Base-by-base conservation (phyloP, 2,888 invertebrate species). In the Eulithis testata region DNA sequence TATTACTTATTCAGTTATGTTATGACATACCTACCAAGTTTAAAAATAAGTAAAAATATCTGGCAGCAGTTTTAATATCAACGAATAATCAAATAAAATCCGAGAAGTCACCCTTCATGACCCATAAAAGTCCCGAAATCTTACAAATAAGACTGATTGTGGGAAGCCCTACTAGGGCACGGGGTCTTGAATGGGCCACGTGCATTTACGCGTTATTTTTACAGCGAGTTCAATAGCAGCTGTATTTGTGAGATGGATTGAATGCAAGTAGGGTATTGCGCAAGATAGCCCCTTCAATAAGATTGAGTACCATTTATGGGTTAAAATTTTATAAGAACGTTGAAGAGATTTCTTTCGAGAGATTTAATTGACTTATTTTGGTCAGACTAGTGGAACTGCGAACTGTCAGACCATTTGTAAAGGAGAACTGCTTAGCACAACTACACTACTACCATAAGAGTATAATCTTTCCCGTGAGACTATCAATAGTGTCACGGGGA, bases 121-220 rank as follows among this genome's bases (percentile, higher is more conserved):
- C 52, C 47, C 14, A 45, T 55, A 21, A 63, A 49, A 60, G 44
- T 37, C 50, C 66, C 65, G 1, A 56, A 65, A 66, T 51, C 31
- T 53, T 37, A 57, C 50, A 59, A 64, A 64, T 59, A 55, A 50
- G 64, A 64, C 47, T 37, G 50, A 60, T 66, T 73, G 66, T 71
- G 73, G 71, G 74, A 72, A 73, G 66, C 50, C 56, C 70, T 66
- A 59, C 1, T 69, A 63, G 71, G 71, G 65, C 66, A 71, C 14
- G 64, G 64, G 65, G 62, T 60, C 63, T 65, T 60, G 49, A 68
- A 67, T 63, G 65, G 62, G 63, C 65, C 71, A 71, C 69, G 71
- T 71, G 71, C 60, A 62, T 49, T 43, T 65, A 51, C 64, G 67
- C 62, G 61, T 63, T 66, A 68, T 71, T 68, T 66, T 63, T 69